phyloP scores from a whole-genome alignment of 1,140 invertebrate genomes.

The Ostrea denselamellosa region DNA sequence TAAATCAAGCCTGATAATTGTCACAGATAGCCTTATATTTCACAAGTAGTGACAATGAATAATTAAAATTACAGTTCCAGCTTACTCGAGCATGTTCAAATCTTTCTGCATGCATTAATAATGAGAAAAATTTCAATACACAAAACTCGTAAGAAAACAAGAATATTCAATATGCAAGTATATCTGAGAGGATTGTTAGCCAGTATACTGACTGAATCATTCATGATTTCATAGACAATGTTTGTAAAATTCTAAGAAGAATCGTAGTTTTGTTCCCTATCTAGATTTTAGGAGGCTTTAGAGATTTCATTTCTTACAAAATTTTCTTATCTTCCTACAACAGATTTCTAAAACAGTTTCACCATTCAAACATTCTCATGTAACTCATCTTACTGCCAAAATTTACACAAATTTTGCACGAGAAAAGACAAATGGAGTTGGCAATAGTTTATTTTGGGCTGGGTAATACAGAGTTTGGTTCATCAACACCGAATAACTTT shows the following conservation, averaged over 20 bases:
- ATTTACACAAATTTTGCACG: neutral
- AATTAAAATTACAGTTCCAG: slow-evolving; percentile 16
- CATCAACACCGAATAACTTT: neutral
- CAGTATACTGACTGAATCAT: neutral
- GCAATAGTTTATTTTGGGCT: neutral
- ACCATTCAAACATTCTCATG: slow-evolving; percentile 2
- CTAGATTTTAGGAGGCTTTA: neutral
- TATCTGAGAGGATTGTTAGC: neutral
- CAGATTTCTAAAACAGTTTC: slow-evolving; percentile 15
- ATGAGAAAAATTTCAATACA: slow-evolving; percentile 35
- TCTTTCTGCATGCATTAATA: slow-evolving; percentile 28
- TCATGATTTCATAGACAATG: neutral
- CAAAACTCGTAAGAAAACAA: neutral
- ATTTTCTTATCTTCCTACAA: slow-evolving; percentile 16
- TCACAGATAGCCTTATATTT: slow-evolving; percentile 36
- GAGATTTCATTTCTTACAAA: neutral
- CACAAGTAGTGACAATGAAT: slow-evolving; percentile 35
- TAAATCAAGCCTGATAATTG: slow-evolving; percentile 35
- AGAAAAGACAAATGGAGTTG: neutral
- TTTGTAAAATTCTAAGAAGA: neutral
- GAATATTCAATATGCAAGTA: too few relatives aligned
- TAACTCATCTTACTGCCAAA: neutral
- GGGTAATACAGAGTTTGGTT: neutral
- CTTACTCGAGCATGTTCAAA: slow-evolving; percentile 39
- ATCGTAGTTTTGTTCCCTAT: neutral